Evolutionary conservation across 2,888 invertebrate species (phyloP).

Genomic region (Cyrtodaria siliqua): DNA sequence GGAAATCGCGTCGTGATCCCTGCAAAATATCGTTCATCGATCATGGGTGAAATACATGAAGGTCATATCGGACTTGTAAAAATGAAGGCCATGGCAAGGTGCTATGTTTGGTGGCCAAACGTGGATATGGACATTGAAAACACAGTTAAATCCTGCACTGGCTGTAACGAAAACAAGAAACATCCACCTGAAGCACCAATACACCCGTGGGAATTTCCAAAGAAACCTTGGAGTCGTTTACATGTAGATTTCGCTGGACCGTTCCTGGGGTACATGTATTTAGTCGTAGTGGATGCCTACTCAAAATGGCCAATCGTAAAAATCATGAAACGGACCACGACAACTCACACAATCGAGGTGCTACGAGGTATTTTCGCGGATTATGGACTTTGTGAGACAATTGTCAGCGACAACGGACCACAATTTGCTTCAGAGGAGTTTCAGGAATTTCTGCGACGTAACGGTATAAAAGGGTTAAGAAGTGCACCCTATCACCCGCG

Average conservation of each 20-base stretch:
- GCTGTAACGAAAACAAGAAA: conserved; percentile 45
- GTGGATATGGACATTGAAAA: conserved; percentile 66
- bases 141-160: conserved; percentile 52
- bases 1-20: conserved; percentile 74
- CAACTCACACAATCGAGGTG: conserved; percentile 51
- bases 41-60: conserved; percentile 70
- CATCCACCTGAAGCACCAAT: conserved; percentile 64
- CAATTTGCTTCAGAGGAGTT: conserved; percentile 67
- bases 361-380: too few relatives aligned
- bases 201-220: conserved; percentile 76
- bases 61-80: conserved; percentile 73
- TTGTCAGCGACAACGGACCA: conserved; percentile 81
- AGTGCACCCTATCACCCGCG: conserved; percentile 24
- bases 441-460: conserved; percentile 18
- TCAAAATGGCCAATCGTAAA: conserved; percentile 85
- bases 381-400: conserved; percentile 70
- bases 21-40: conserved; percentile 38
- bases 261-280: conserved; percentile 68
- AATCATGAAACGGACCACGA: conserved; percentile 22
- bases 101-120: conserved; percentile 76
- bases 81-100: conserved; percentile 75
- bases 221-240: conserved; percentile 82
- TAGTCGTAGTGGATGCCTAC: conserved; percentile 84
- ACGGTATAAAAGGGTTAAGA: conserved; percentile 58
- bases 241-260: conserved; percentile 86